A percentile compares a stretch with the other conserved stretches of the same genome.
phyloP scores from a whole-genome alignment of 2,888 invertebrate genomes.

The Aradus depressus region DNA sequence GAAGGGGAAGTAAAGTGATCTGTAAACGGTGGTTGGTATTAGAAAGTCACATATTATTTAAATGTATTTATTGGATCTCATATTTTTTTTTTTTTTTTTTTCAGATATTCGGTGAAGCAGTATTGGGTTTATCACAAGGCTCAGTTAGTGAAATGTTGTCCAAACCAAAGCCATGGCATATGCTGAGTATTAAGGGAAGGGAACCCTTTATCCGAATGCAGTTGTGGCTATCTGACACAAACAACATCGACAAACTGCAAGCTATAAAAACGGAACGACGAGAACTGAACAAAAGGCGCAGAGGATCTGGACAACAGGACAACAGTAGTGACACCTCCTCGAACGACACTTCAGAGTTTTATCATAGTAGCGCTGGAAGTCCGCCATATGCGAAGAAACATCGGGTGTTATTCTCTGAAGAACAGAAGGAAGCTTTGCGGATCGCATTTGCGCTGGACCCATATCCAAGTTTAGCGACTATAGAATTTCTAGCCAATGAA shows the following conservation, averaged over 20 bases:
- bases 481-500: constrained; percentile 88
- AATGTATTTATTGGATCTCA: neutral
- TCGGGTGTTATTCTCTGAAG: constrained; percentile 94
- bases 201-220: constrained; percentile 96
- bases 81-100: constrained; percentile 32
- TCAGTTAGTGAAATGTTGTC: constrained; percentile 94
- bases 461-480: constrained; percentile 91
- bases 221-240: constrained; percentile 89
- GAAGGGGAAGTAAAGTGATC: too few relatives aligned
- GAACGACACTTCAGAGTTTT: constrained; percentile 79
- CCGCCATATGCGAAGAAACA: constrained; percentile 85
- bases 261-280: constrained; percentile 80
- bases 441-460: constrained; percentile 92
- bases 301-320: constrained; percentile 70
- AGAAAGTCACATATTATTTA: too few relatives aligned
- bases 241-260: constrained; percentile 87
- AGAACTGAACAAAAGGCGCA: constrained; percentile 80
- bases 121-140: constrained; percentile 89
- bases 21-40: too few relatives aligned
- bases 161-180: constrained; percentile 98
- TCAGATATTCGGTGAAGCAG: constrained; percentile 91
- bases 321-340: constrained; percentile 81
- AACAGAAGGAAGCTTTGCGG: constrained; percentile 92
- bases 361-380: constrained; percentile 71
- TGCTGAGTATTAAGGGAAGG: constrained; percentile 94